Evolutionary conservation across 2,797 vertebrate species (phyloP).

Genomic region (Characodon lateralis): DNA sequence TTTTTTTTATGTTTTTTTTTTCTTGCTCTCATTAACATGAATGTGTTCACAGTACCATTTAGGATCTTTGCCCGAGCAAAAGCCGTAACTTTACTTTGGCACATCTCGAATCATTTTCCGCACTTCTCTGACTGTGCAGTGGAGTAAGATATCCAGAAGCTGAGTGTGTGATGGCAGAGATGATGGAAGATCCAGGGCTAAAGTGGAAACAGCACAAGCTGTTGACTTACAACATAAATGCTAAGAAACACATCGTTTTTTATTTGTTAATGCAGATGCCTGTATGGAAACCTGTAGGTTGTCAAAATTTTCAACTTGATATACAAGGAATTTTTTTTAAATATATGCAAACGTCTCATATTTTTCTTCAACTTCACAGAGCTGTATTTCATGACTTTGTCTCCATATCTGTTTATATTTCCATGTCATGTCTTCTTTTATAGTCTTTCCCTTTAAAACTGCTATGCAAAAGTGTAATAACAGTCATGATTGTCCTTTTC

Average conservation of each 20-base stretch:
- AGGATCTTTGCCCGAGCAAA: conserved; percentile 48
- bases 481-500: conserved; percentile 52
- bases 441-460: conserved; percentile 1
- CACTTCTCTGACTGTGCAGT: conserved; percentile 37
- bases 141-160: conserved; percentile 55
- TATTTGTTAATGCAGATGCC: conserved; percentile 15
- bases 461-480: conserved; percentile 47
- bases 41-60: conserved; percentile 53
- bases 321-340: neutral
- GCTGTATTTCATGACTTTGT: neutral
- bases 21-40: conserved; percentile 47
- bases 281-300: conserved; percentile 6
- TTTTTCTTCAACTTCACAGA: conserved; percentile 11
- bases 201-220: conserved; percentile 53
- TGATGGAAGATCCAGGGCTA: conserved; percentile 38
- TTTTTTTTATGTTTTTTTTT: conserved; percentile 31
- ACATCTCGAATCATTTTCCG: conserved; percentile 50
- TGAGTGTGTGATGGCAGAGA: conserved; percentile 30
- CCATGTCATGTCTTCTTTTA: neutral
- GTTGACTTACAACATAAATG: conserved; percentile 45
- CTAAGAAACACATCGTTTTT: conserved; percentile 38
- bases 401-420: neutral
- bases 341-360: neutral
- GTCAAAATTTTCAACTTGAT: neutral
- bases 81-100: conserved; percentile 40